Base-by-base conservation (phyloP, 1,140 invertebrate genomes). In the Leptoteleia sp. region DNA sequence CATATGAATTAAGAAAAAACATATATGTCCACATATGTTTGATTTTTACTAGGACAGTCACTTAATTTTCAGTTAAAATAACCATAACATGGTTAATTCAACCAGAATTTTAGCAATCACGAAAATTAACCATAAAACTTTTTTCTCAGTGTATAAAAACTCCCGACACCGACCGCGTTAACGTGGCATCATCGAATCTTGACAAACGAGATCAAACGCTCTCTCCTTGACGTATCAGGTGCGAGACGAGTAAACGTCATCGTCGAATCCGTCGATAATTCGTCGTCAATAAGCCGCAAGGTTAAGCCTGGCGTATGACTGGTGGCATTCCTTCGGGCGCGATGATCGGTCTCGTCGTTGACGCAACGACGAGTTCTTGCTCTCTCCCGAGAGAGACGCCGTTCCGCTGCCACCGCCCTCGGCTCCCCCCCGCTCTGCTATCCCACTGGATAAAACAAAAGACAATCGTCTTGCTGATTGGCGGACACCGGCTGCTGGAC, bases 401-500 rank as follows among this genome's bases (percentile, higher is more conserved):
- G 27, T 2, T 1, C 12, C 35, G 11, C 33, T 7, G n/a, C n/a
- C n/a, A n/a, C n/a, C n/a, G n/a, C n/a, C 13, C 15, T 47, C 45
- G 43, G 54, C 37, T 13, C 25, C 35, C 15, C 57, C n/a, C 37
- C 33, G 27, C 27, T 37, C 37, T n/a, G n/a, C n/a, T n/a, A n/a
- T n/a, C n/a, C n/a, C n/a, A n/a, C n/a, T n/a, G n/a, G 59, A 17
- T 47, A 43, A 76, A 76, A 64, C 72, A 80, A 68, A 76, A 80
- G 72, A 68, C 72, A 76, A 76, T 80, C 78, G 68, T 76, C 79
- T 68, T 70, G 68, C 35, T 64, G 79, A 78, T 81, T 81, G 79
- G 68, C 65, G 62, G 79, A 70, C 75, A 77, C 79, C 75, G 75
- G 52, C 75, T 71, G 75, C 79, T 81, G 79, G 79, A 78, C 79